These are phyloP conservation scores for Yponomeuta evonymella DNA, from an alignment of 2,888 invertebrate species.

Conservation along the genomic window DNA sequence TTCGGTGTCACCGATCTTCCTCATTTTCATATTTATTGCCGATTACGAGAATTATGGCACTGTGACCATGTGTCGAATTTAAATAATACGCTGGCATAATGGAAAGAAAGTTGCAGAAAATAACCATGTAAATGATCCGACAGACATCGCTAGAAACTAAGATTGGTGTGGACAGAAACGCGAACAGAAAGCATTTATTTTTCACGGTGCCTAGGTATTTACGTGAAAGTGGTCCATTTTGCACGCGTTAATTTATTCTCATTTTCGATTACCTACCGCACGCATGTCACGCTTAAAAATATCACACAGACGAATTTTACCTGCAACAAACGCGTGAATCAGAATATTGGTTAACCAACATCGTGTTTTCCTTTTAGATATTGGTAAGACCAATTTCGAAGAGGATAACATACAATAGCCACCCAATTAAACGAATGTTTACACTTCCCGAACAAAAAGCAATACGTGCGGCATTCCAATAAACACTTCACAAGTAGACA, in stretches of 20 bases:
- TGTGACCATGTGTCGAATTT: not conserved
- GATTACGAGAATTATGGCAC: not conserved
- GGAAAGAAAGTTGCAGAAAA: not conserved
- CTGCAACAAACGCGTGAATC: not conserved
- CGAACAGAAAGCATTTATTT: not conserved
- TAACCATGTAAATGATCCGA: not conserved
- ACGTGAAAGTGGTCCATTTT: constrained; percentile 1
- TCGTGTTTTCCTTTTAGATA: too few species aligned
- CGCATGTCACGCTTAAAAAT: not conserved
- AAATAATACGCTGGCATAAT: not conserved
- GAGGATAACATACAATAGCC: too few species aligned
- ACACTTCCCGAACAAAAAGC: not conserved
- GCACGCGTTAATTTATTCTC: not conserved
- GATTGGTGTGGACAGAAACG: not conserved
- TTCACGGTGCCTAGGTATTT: not conserved
- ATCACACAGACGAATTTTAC: not conserved
- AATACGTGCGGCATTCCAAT: not conserved
- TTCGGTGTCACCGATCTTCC: not conserved
- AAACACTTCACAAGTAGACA: not conserved
- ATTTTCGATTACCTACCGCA: not conserved
- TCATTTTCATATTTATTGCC: constrained; percentile 1
- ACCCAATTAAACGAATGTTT: not conserved
- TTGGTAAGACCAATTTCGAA: too few species aligned
- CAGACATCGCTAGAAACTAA: not conserved
- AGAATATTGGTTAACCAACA: too few species aligned